Percentiles rank a stretch among this genome's conserved stretches.
phyloP scores from a whole-genome alignment of 1,140 invertebrate genomes.

The Neuroterus valhalla region DNA sequence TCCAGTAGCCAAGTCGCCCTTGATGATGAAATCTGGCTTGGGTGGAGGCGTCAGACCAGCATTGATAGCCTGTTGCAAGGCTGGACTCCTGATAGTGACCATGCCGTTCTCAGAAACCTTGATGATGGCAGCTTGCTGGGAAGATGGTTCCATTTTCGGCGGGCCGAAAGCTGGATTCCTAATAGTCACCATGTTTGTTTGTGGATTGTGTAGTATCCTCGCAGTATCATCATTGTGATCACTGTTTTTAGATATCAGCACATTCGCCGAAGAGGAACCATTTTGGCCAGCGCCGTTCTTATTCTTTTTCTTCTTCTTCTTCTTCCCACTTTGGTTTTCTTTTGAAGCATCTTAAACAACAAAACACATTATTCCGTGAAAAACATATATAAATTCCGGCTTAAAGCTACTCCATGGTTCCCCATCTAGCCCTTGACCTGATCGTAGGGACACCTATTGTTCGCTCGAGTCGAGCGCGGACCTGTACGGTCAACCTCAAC shows the following conservation, averaged over 20 bases:
- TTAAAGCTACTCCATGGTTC: too few relatives aligned
- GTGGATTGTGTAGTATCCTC: constrained; percentile 69
- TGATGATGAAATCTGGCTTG: constrained; percentile 71
- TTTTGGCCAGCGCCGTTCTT: constrained; percentile 39
- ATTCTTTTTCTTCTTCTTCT: constrained; percentile 78
- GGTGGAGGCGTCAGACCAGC: constrained; percentile 67
- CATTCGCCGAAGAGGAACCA: constrained; percentile 23
- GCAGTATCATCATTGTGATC: constrained; percentile 60
- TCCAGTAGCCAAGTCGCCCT: constrained; percentile 56
- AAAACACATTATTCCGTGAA: not conserved
- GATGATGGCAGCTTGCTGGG: constrained; percentile 80
- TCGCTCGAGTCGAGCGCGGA: too few relatives aligned
- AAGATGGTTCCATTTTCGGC: constrained; percentile 66
- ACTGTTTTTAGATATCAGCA: constrained; percentile 41
- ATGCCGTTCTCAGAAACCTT: constrained; percentile 83
- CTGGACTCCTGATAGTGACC: constrained; percentile 87
- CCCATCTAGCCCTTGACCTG: too few relatives aligned
- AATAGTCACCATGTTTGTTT: constrained; percentile 84
- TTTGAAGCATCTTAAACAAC: constrained; percentile 49
- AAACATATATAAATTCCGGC: not conserved
- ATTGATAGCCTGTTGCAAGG: constrained; percentile 73
- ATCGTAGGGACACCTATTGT: too few relatives aligned
- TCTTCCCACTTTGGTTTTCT: constrained; percentile 66
- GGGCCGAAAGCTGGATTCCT: constrained; percentile 83
- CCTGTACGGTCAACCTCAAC: too few relatives aligned